Evolutionary conservation across 2,797 vertebrate genomes (phyloP).

Genomic region (Microctenopoma lineatum): DNA sequence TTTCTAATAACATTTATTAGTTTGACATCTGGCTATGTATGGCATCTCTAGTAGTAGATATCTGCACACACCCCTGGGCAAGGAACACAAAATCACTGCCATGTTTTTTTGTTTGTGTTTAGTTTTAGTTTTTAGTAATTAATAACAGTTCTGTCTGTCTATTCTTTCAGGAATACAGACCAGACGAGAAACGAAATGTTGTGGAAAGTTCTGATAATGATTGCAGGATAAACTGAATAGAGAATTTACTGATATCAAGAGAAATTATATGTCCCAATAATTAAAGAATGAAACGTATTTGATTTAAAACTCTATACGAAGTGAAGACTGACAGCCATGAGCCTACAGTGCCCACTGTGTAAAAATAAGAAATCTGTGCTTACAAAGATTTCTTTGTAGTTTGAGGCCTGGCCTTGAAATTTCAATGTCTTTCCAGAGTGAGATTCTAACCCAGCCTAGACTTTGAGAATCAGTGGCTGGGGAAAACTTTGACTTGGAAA

Average conservation of each 20-base stretch:
- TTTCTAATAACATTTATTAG: background rate
- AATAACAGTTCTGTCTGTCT: too few relatives aligned
- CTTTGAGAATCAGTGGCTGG: conserved; percentile 19
- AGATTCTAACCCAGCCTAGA: conserved; percentile 5
- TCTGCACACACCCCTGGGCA: conserved; percentile 6
- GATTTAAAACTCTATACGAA: background rate
- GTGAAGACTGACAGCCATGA: conserved; percentile 30
- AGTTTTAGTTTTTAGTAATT: background rate
- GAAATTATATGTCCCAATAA: too few relatives aligned
- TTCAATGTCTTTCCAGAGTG: conserved; percentile 31
- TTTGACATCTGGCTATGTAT: conserved; percentile 10
- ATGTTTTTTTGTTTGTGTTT: background rate
- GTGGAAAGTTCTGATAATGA: too few relatives aligned
- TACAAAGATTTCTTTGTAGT: conserved; percentile 37
- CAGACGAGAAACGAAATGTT: too few relatives aligned
- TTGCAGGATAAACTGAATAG: too few relatives aligned
- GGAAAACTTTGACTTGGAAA: conserved; percentile 36
- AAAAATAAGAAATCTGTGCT: conserved; percentile 18
- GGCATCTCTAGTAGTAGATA: conserved; percentile 10
- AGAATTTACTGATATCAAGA: too few relatives aligned
- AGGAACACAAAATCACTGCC: too few relatives aligned
- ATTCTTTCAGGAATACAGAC: too few relatives aligned
- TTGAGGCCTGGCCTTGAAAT: conserved; percentile 34
- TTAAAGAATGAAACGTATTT: too few relatives aligned
- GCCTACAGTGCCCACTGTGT: conserved; percentile 10